phyloP scores from a whole-genome alignment of 92 coral and sea anemone species.

The Scolanthus callimorphus region DNA sequence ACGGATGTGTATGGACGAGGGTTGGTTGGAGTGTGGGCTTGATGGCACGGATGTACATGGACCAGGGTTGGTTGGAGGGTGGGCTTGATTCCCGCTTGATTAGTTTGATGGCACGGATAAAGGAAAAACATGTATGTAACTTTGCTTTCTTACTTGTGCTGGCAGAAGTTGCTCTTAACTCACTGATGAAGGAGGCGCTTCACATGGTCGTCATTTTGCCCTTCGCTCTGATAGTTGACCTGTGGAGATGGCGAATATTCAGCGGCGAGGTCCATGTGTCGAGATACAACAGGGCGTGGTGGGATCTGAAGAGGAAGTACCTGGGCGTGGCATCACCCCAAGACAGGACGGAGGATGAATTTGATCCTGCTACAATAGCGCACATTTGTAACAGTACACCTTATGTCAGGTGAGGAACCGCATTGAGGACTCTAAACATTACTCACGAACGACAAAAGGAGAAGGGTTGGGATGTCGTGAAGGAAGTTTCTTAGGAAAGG shows the following conservation, averaged over 20 bases:
- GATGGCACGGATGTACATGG: too few relatives aligned
- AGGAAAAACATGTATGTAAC: too few relatives aligned
- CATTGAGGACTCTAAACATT: background rate
- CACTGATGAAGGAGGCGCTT: conserved; percentile 23
- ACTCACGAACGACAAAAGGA: background rate
- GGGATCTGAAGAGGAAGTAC: conserved; percentile 20
- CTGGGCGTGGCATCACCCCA: conserved; percentile 25
- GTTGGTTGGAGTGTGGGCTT: too few relatives aligned
- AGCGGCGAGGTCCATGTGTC: conserved; percentile 6
- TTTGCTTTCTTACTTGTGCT: background rate
- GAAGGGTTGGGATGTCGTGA: too few relatives aligned
- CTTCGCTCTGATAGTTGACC: conserved; percentile 24
- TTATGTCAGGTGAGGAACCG: conserved; percentile 19
- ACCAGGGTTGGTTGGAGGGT: too few relatives aligned
- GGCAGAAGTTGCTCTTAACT: conserved; percentile 8
- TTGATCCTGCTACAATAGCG: conserved; percentile 33
- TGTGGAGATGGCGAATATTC: conserved; percentile 31
- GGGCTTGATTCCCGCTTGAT: too few relatives aligned
- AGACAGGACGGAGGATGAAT: conserved; percentile 23
- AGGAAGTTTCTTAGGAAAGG: background rate
- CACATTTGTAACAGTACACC: conserved; percentile 38
- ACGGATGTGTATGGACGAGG: too few relatives aligned
- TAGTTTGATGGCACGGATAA: too few relatives aligned
- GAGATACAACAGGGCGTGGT: conserved; percentile 21
- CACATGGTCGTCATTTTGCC: conserved; percentile 30